Evolutionary conservation across 2,888 invertebrate species (phyloP).

Genomic region (Empis livida): DNA sequence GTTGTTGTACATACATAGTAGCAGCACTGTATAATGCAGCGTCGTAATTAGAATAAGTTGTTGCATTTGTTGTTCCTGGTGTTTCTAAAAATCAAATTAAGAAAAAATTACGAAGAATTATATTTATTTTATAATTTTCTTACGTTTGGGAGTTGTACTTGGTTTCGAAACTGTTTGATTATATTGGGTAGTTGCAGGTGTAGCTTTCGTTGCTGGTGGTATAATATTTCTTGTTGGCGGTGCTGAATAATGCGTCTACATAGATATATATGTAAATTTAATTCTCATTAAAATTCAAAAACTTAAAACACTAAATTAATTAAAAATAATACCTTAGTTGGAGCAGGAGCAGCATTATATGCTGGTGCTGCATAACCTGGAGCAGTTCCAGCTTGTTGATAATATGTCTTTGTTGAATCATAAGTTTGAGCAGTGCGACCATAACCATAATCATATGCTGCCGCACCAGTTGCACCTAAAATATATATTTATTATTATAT

Average conservation of each 20-base stretch:
- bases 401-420: slow-evolving; percentile 75
- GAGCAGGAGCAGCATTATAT: slow-evolving; percentile 33
- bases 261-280: background rate
- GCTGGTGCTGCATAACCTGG: slow-evolving; percentile 33
- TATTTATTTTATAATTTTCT: slow-evolving; percentile 23
- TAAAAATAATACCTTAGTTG: slow-evolving; percentile 23
- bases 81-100: slow-evolving; percentile 9
- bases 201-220: slow-evolving; percentile 42
- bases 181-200: slow-evolving; percentile 19
- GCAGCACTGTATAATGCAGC: slow-evolving; percentile 92
- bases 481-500: too few species aligned
- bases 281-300: background rate
- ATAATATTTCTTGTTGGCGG: slow-evolving; percentile 54
- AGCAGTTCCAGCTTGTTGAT: slow-evolving; percentile 59
- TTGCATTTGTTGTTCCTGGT: slow-evolving; percentile 43
- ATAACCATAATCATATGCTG: slow-evolving; percentile 58
- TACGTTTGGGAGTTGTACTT: slow-evolving; percentile 41
- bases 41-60: slow-evolving; percentile 77
- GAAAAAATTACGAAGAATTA: background rate
- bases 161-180: slow-evolving; percentile 16
- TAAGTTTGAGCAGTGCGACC: slow-evolving; percentile 54
- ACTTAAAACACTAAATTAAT: too few species aligned
- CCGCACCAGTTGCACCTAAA: slow-evolving; percentile 28
- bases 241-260: slow-evolving; percentile 37
- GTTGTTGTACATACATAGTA: slow-evolving; percentile 86